Conservation (phyloP, 1,140 invertebrate genomes). For the Heliconius hermathena region DNA sequence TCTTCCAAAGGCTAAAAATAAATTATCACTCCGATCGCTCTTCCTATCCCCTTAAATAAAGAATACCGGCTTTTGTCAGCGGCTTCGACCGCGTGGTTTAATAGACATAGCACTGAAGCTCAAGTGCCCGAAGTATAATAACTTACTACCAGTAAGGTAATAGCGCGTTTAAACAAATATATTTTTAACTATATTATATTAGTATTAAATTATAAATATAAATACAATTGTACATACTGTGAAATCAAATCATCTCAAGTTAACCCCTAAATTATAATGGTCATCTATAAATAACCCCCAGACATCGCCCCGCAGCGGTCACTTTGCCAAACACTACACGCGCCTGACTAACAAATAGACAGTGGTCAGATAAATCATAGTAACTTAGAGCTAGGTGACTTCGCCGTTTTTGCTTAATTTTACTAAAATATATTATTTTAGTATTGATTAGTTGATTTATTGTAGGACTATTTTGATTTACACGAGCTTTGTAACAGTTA, state of each 20-base stretch:
- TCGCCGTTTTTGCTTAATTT: constrained; percentile 13
- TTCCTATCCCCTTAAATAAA: too few relatives aligned
- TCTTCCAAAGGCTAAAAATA: too few relatives aligned
- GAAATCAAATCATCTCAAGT: background rate
- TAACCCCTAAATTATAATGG: constrained; percentile 31
- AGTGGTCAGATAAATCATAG: constrained; percentile 36
- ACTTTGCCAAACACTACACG: constrained; percentile 37
- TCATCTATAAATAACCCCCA: constrained; percentile 29
- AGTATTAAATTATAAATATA: too few relatives aligned
- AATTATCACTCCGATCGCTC: too few relatives aligned
- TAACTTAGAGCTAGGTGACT: background rate
- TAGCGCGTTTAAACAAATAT: too few relatives aligned
- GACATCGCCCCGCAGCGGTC: constrained; percentile 19
- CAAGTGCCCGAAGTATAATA: too few relatives aligned
- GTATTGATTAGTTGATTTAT: background rate
- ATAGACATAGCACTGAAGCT: too few relatives aligned
- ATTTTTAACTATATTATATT: too few relatives aligned
- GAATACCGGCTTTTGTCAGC: too few relatives aligned
- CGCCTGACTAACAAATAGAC: constrained; percentile 30
- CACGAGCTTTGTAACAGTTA: background rate
- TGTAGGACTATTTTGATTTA: background rate
- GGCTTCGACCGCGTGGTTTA: too few relatives aligned
- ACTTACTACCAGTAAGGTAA: too few relatives aligned
- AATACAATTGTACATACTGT: too few relatives aligned
- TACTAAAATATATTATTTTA: constrained; percentile 4